Evolutionary conservation across 1,140 invertebrate species (phyloP), one percentile per base, ranked within the genome.

Genomic region (Penaeus indicus): DNA sequence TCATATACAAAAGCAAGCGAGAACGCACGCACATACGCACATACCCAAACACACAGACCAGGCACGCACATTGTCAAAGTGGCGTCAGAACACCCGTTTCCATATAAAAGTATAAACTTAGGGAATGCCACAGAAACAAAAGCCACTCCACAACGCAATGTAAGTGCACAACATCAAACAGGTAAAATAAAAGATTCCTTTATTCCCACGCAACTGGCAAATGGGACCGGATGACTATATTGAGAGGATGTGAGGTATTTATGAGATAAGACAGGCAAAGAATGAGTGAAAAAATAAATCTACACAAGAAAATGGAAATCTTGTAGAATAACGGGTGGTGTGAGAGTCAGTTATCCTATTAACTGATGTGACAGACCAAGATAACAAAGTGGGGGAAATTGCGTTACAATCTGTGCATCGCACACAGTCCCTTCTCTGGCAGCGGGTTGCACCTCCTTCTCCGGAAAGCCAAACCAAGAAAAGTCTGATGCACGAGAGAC

Each of bases 31-130:
- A 63, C 81, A 64, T 54, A 83, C 81, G 32, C 80, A 82, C 81
- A 83, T 54, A 64, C 81, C 22, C 32, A 32, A 21, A 72, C 67
- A 72, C 67, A 72, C 67, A 78, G 25, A 42, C 75, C 38, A 78
- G 10, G 54, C n/a, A 78, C 21, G 54, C 32, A 78, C n/a, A 78
- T 54, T 22, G n/a, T 47, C 75, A 78, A 22, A 78, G 67, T 82
- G 62, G 82, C 86, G 42, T 75, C 27, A 75, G 72, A 75, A 75
- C 72, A 75, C 72, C 86, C 86, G 86, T 88, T 82, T 88, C 86
- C 86, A 88, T 88, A 88, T 88, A 88, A 88, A 88, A 88, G 86
- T 88, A 88, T 83, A 84, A 88, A 88, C 86, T 88, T 80, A 88
- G 86, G 42, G 64, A 75, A 75, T 38, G 72, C 42, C 72, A 32